phyloP scores from a whole-genome alignment of 1,140 invertebrate genomes.

The Stegodyphus mimosarum region DNA sequence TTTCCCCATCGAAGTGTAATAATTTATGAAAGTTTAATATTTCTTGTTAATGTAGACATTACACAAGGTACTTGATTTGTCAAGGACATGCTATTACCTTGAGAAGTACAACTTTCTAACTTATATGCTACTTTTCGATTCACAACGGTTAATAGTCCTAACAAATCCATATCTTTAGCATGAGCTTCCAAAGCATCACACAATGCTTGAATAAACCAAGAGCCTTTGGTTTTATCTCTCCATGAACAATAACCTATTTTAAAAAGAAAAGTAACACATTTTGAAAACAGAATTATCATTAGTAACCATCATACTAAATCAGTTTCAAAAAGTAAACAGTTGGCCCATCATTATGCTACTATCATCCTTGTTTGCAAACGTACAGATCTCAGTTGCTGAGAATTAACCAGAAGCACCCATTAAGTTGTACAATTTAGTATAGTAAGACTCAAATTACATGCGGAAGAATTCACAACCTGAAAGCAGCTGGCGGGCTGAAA shows the following conservation, averaged over 20 bases:
- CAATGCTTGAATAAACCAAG: conserved; percentile 95
- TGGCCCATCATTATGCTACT: neutral
- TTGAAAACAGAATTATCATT: too few species aligned
- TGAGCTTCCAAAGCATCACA: conserved; percentile 80
- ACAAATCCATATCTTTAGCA: conserved; percentile 81
- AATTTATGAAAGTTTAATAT: conserved; percentile 72
- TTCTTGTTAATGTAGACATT: conserved; percentile 90
- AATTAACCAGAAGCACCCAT: too few species aligned
- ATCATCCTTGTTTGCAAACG: too few species aligned
- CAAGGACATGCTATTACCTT: conserved; percentile 81
- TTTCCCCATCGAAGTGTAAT: too few species aligned
- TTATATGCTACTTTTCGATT: conserved; percentile 73
- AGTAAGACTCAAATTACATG: too few species aligned
- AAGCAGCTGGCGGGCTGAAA: too few species aligned
- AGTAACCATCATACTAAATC: conserved; percentile 19
- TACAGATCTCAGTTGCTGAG: too few species aligned
- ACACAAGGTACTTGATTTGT: conserved; percentile 97
- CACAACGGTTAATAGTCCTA: conserved; percentile 90
- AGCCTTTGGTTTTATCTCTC: conserved; percentile 87
- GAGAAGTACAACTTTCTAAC: conserved; percentile 69
- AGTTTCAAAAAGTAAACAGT: conserved; percentile 20
- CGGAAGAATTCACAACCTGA: too few species aligned
- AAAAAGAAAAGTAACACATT: conserved; percentile 60
- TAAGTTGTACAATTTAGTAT: too few species aligned
- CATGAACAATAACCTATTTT: conserved; percentile 90